These are phyloP conservation scores for Nymphalis c-album DNA, from an alignment of 2,888 invertebrate species.

Conservation along the genomic window DNA sequence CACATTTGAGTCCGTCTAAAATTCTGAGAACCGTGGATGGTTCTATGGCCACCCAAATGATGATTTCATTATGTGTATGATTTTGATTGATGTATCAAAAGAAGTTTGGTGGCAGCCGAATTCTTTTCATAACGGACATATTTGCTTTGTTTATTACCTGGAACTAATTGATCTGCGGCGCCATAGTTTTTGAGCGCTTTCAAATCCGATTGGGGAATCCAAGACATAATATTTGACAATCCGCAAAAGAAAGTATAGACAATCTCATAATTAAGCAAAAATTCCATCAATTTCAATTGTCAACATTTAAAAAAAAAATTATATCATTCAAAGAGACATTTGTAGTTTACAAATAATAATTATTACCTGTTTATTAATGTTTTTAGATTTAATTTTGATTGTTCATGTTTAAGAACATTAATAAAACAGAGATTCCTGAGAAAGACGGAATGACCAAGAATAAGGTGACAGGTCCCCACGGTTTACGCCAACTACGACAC, in stretches of 20 bases:
- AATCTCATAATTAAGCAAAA: slow-evolving; percentile 1
- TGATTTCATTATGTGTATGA: slow-evolving; percentile 82
- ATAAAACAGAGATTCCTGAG: slow-evolving; percentile 63
- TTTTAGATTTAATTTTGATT: neutral
- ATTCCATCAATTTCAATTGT: too few relatives aligned
- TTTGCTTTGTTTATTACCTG: slow-evolving; percentile 77
- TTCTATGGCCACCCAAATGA: slow-evolving; percentile 82
- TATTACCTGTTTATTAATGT: too few relatives aligned
- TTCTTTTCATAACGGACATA: slow-evolving; percentile 74
- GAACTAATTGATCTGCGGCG: slow-evolving; percentile 78
- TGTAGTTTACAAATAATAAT: too few relatives aligned
- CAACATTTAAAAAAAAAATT: too few relatives aligned
- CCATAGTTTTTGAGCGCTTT: slow-evolving; percentile 68
- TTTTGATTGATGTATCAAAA: slow-evolving; percentile 80
- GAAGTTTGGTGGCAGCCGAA: slow-evolving; percentile 71
- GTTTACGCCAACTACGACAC: slow-evolving; percentile 79
- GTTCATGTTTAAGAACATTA: slow-evolving; percentile 66
- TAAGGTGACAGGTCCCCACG: slow-evolving; percentile 76
- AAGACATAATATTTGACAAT: slow-evolving; percentile 39
- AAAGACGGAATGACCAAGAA: slow-evolving; percentile 66
- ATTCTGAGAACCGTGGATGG: slow-evolving; percentile 66
- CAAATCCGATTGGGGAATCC: slow-evolving; percentile 46
- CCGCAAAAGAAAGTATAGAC: slow-evolving; percentile 23
- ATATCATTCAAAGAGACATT: too few relatives aligned
- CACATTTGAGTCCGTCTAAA: slow-evolving; percentile 53